Evolutionary conservation across 1,140 invertebrate species (phyloP).

Genomic region (Brachionus asplanchnoidis): DNA sequence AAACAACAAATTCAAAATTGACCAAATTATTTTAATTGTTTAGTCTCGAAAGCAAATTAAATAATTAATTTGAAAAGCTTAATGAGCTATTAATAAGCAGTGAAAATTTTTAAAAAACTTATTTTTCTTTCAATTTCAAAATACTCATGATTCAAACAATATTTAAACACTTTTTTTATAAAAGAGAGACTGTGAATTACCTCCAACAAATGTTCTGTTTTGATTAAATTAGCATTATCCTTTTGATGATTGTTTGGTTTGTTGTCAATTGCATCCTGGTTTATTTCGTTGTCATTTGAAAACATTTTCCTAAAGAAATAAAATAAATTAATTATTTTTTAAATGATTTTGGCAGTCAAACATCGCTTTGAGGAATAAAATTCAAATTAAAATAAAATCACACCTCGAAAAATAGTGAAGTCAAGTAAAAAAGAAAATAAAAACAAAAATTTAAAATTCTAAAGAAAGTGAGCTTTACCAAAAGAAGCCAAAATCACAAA

Average conservation of each 20-base stretch:
- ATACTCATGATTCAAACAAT: too few species aligned
- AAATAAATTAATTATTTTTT: not conserved
- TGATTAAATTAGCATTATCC: not conserved
- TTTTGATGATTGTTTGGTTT: not conserved
- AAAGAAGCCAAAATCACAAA: not conserved
- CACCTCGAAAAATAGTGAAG: not conserved
- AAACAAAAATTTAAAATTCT: not conserved
- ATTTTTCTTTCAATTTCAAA: too few species aligned
- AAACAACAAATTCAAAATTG: not conserved
- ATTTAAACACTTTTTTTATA: not conserved
- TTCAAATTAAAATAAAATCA: not conserved
- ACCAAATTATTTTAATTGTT: not conserved
- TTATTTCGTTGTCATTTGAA: not conserved
- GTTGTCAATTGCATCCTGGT: not conserved
- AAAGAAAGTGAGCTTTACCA: not conserved
- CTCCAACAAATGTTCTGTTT: not conserved
- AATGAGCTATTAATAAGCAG: not conserved
- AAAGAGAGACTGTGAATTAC: not conserved
- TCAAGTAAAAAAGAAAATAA: not conserved
- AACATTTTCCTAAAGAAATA: not conserved
- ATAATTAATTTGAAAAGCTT: not conserved
- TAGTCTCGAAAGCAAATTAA: not conserved
- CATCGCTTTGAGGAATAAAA: not conserved
- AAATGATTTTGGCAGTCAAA: not conserved
- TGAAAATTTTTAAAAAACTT: not conserved